Evolutionary conservation across 2,113 vertebrate species (phyloP).

Genomic region (Xyrauchen texanus): DNA sequence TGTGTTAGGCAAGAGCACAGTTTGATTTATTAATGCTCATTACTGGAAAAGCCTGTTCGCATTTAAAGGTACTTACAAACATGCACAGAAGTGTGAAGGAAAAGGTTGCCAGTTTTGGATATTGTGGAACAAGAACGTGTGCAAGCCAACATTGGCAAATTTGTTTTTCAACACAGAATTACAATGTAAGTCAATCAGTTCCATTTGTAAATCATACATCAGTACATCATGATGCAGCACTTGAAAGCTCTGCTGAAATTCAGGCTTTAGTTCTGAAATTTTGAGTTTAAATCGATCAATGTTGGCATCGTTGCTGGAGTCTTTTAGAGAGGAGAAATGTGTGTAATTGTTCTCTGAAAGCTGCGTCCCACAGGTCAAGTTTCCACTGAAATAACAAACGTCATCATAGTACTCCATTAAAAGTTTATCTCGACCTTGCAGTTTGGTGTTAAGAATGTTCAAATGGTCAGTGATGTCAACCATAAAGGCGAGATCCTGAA

Average conservation of each 20-base stretch:
- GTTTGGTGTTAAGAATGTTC: conserved; percentile 36
- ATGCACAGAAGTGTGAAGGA: conserved; percentile 41
- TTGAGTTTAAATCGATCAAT: conserved; percentile 33
- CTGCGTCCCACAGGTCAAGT: conserved; percentile 31
- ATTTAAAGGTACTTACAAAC: conserved; percentile 43
- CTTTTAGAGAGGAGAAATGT: conserved; percentile 31
- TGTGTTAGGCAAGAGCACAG: conserved; percentile 36
- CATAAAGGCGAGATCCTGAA: conserved; percentile 47
- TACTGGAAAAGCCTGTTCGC: conserved; percentile 45
- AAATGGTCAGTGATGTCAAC: conserved; percentile 46
- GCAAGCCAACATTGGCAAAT: conserved; percentile 31
- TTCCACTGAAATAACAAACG: conserved; percentile 23
- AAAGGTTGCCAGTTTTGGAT: conserved; percentile 46
- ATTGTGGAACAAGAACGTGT: conserved; percentile 46
- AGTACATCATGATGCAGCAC: conserved; percentile 38
- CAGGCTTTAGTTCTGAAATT: conserved; percentile 15
- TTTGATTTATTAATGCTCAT: conserved; percentile 47
- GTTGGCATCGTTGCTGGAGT: conserved; percentile 10
- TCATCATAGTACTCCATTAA: conserved; percentile 28
- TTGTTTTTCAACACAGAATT: conserved; percentile 38
- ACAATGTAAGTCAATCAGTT: conserved; percentile 46
- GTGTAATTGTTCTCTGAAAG: conserved; percentile 16
- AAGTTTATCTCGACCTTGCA: conserved; percentile 39
- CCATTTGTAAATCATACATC: conserved; percentile 45
- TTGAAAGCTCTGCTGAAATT: conserved; percentile 41